Percentiles rank a stretch among this genome's conserved stretches.
These are phyloP conservation scores for Tyria jacobaeae DNA, from an alignment of 2,888 invertebrate genomes.

Conservation along the genomic window DNA sequence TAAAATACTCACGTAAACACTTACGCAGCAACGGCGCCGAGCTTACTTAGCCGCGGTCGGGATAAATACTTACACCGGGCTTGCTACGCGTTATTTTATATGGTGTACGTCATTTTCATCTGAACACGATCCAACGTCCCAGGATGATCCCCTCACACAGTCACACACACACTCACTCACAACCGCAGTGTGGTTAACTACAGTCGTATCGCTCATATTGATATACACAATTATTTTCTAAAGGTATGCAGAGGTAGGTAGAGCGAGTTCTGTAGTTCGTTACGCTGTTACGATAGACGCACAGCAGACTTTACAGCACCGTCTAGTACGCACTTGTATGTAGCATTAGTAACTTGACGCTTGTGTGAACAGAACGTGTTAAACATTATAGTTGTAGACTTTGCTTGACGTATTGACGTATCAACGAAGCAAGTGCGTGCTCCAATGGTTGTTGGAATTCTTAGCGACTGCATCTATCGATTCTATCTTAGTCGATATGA, in stretches of 20 bases:
- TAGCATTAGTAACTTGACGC: slow-evolving; percentile 46
- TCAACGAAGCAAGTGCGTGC: slow-evolving; percentile 46
- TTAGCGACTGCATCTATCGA: slow-evolving; percentile 46
- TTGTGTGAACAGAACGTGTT: slow-evolving; percentile 37
- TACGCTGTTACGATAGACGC: slow-evolving; percentile 43
- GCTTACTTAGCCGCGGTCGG: neutral
- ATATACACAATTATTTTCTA: slow-evolving; percentile 40
- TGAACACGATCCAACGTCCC: neutral
- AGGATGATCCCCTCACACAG: neutral
- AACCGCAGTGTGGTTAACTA: slow-evolving; percentile 46
- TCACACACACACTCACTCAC: slow-evolving; percentile 15
- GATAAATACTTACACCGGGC: neutral
- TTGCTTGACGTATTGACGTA: slow-evolving; percentile 36
- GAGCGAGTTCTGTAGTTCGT: slow-evolving; percentile 49
- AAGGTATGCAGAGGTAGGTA: slow-evolving; percentile 53
- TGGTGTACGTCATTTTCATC: neutral
- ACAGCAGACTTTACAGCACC: slow-evolving; percentile 33
- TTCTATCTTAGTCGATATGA: slow-evolving; percentile 47
- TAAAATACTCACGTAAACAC: neutral
- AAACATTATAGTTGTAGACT: slow-evolving; percentile 42
- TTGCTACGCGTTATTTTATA: neutral
- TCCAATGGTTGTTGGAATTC: slow-evolving; percentile 28
- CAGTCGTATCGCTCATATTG: slow-evolving; percentile 41
- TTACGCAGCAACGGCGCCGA: neutral
- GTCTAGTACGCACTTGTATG: slow-evolving; percentile 44